These are phyloP conservation scores for Sebastes reedi DNA, from an alignment of 2,797 vertebrate species.

Conservation along the genomic window DNA sequence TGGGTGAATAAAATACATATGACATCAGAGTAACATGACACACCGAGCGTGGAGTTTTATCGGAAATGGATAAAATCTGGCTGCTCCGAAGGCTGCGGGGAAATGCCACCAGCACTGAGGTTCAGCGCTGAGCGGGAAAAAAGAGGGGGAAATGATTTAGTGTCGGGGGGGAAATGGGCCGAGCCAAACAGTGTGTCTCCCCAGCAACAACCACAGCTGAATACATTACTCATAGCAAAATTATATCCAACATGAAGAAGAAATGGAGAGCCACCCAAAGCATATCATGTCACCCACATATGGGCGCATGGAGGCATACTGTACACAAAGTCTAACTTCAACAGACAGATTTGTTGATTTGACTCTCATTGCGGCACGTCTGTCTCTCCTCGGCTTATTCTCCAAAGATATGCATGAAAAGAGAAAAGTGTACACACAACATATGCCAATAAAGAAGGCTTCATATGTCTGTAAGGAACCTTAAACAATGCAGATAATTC, in stretches of 20 bases:
- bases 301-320: slow-evolving; percentile 1
- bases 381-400: slow-evolving; percentile 51
- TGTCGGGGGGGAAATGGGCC: slow-evolving; percentile 38
- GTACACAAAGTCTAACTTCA: slow-evolving; percentile 31
- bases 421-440: background rate
- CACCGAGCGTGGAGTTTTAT: slow-evolving; percentile 35
- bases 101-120: slow-evolving; percentile 25
- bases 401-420: slow-evolving; percentile 52
- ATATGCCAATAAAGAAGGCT: slow-evolving; percentile 13
- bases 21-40: slow-evolving; percentile 59
- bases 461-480: slow-evolving; percentile 21
- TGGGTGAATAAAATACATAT: slow-evolving; percentile 21
- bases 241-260: slow-evolving; percentile 37
- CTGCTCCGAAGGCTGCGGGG: slow-evolving; percentile 34
- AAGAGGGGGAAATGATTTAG: slow-evolving; percentile 31
- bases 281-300: slow-evolving; percentile 26
- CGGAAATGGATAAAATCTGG: slow-evolving; percentile 54
- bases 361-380: slow-evolving; percentile 27
- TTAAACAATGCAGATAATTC: slow-evolving; percentile 30
- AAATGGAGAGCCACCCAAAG: slow-evolving; percentile 22
- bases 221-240: slow-evolving; percentile 50
- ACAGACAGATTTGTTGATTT: slow-evolving; percentile 51
- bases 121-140: slow-evolving; percentile 23
- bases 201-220: slow-evolving; percentile 62
- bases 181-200: slow-evolving; percentile 55